Percentiles rank a stretch among this genome's conserved stretches.
Evolutionary conservation across 2,797 vertebrate species (phyloP).

Genomic region (Hypotaenidia okinawae): DNA sequence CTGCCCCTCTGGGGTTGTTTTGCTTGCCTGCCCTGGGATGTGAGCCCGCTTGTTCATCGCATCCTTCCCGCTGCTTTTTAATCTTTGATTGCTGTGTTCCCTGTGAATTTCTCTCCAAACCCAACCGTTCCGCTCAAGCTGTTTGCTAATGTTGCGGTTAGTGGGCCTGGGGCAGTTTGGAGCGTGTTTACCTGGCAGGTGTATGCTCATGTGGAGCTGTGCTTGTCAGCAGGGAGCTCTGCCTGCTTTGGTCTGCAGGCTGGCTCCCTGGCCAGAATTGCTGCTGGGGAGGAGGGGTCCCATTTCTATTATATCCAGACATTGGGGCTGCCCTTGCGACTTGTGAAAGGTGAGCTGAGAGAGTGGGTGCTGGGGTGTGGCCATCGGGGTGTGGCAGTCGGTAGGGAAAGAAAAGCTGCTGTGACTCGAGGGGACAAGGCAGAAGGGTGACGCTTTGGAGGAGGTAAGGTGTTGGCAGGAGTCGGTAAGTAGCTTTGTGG

Average conservation of each 20-base stretch:
- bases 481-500: neutral
- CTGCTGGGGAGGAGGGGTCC: neutral
- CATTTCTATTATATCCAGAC: fast-evolving
- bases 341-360: neutral
- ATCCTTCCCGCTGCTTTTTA: neutral
- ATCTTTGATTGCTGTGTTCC: neutral
- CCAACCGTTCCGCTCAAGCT: neutral
- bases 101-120: neutral
- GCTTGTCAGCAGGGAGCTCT: neutral
- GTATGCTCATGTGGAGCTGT: neutral
- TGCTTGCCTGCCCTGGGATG: neutral
- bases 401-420: neutral
- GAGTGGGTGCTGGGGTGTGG: fast-evolving
- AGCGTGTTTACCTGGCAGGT: neutral
- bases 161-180: neutral
- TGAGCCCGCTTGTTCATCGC: neutral
- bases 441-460: neutral
- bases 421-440: neutral
- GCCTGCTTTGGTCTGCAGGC: neutral
- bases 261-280: neutral
- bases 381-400: fast-evolving
- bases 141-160: neutral
- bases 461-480: neutral
- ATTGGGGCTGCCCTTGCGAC: fast-evolving
- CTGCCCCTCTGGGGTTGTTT: neutral